Conservation (phyloP, 1,140 invertebrate species). For the Drosophila willistoni region DNA sequence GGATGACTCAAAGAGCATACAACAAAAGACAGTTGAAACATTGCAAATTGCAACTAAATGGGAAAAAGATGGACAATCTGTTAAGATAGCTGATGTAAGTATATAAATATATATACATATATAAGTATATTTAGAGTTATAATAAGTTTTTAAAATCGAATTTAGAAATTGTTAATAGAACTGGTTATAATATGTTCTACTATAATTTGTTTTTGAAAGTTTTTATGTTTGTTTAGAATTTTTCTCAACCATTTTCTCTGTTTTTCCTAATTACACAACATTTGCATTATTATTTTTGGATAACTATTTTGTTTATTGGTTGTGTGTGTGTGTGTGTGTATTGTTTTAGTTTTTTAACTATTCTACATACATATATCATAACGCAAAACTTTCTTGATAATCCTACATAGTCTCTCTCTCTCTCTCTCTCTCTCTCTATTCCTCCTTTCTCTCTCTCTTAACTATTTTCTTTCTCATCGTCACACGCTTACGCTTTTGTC, state of each 20-base stretch:
- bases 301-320: too few relatives aligned
- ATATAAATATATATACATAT: not conserved
- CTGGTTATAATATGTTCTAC: not conserved
- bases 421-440: conserved; percentile 39
- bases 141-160: too few relatives aligned
- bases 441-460: conserved; percentile 34
- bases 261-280: not conserved
- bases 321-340: too few relatives aligned
- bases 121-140: not conserved
- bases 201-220: not conserved
- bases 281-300: not conserved
- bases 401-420: conserved; percentile 43
- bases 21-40: conserved; percentile 97
- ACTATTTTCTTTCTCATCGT: conserved; percentile 36
- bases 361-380: not conserved
- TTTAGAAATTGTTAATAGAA: too few relatives aligned
- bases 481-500: not conserved
- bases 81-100: conserved; percentile 81
- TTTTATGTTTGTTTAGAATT: conserved; percentile 2
- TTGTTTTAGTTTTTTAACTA: not conserved
- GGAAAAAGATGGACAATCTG: conserved; percentile 86
- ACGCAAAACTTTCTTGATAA: not conserved
- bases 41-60: conserved; percentile 98
- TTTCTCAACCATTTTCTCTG: conserved; percentile 14
- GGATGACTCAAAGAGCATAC: conserved; percentile 96